phyloP scores from a whole-genome alignment of 2,113 vertebrate genomes.

The Lota lota region DNA sequence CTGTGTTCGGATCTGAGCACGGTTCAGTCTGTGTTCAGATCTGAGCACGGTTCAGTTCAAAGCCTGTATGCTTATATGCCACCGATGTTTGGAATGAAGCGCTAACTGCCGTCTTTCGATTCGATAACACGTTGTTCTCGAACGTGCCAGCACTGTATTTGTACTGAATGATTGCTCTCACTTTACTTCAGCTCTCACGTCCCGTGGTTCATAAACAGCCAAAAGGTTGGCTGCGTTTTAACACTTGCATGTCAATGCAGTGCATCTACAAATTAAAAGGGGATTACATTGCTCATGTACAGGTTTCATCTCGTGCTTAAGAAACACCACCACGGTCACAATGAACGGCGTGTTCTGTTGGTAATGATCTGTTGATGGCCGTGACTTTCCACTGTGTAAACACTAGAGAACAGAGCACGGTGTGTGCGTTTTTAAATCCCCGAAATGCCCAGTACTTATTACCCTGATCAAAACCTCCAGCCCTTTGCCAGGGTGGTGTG shows the following conservation, averaged over 20 bases:
- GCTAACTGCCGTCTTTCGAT: conserved; percentile 29
- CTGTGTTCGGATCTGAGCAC: no score
- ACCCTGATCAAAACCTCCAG: conserved; percentile 40
- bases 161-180: neutral
- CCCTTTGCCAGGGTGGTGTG: no score
- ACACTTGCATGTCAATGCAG: no score
- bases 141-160: conserved; percentile 15
- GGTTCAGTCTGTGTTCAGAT: conserved; percentile 54
- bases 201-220: no score
- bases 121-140: no score
- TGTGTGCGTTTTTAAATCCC: conserved; percentile 11
- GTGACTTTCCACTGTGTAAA: conserved; percentile 31
- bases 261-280: no score
- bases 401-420: neutral
- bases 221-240: no score
- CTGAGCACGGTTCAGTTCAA: conserved; percentile 43
- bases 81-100: conserved; percentile 61
- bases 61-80: conserved; percentile 41
- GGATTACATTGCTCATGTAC: no score
- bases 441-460: conserved; percentile 7
- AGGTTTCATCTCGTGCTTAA: no score
- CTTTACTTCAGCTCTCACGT: no score
- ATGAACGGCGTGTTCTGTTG: conserved; percentile 31
- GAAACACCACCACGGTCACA: no score
- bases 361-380: conserved; percentile 37